These are phyloP conservation scores for Drosophila elegans DNA, from an alignment of 1,140 invertebrate genomes.

Conservation along the genomic window DNA sequence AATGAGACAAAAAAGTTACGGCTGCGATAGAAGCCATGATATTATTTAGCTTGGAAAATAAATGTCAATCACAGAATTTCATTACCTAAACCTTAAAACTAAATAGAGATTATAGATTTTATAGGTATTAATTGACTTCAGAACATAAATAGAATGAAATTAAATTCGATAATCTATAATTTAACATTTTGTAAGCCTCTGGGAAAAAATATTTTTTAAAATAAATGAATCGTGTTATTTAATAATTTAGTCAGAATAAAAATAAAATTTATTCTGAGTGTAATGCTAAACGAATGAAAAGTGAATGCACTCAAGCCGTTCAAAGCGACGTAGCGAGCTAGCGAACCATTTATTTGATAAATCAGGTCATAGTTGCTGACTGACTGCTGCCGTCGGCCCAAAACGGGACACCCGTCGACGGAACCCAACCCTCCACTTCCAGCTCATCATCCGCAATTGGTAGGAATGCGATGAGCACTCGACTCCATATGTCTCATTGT, in stretches of 20 bases:
- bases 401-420: constrained; percentile 27
- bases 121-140: too few species aligned
- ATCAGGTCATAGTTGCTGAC: constrained; percentile 76
- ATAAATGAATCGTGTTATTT: too few species aligned
- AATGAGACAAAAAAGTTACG: too few species aligned
- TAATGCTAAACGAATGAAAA: constrained; percentile 56
- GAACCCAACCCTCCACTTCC: constrained; percentile 5
- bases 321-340: constrained; percentile 18
- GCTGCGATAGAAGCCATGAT: too few species aligned
- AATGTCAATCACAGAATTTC: too few species aligned
- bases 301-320: constrained; percentile 73
- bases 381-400: constrained; percentile 56
- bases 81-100: too few species aligned
- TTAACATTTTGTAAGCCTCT: too few species aligned
- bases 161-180: too few species aligned
- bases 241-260: neutral
- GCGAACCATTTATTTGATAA: constrained; percentile 79
- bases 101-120: too few species aligned
- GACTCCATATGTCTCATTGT: constrained; percentile 39
- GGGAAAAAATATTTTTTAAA: too few species aligned
- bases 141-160: too few species aligned
- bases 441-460: constrained; percentile 27
- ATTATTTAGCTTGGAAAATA: too few species aligned
- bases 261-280: constrained; percentile 21
- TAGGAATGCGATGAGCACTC: constrained; percentile 51